These are phyloP conservation scores for Lasiommata megera DNA, from an alignment of 2,888 invertebrate species.

Conservation along the genomic window DNA sequence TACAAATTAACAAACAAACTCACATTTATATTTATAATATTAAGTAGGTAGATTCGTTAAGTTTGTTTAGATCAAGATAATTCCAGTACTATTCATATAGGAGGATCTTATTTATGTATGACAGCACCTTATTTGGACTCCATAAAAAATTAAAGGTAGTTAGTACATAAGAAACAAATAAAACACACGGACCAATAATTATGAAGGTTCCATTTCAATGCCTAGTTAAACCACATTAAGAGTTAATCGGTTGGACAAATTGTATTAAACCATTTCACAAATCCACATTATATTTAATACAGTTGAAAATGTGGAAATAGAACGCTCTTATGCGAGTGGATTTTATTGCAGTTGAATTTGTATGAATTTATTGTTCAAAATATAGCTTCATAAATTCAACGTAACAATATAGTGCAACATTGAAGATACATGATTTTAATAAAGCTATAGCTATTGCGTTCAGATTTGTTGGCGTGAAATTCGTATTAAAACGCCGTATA, in stretches of 20 bases:
- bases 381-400: neutral
- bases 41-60: no score
- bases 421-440: neutral
- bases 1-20: no score
- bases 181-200: neutral
- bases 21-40: no score
- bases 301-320: neutral
- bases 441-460: neutral
- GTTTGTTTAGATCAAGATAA: no score
- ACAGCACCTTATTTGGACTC: no score
- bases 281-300: slow-evolving; percentile 1
- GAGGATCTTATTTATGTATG: no score
- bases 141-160: neutral
- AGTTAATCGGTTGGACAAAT: slow-evolving; percentile 9
- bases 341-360: neutral
- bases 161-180: neutral
- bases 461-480: neutral
- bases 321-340: neutral
- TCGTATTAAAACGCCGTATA: no score
- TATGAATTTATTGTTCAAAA: neutral
- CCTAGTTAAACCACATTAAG: neutral
- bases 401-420: neutral
- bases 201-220: neutral
- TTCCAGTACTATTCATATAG: no score
- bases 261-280: slow-evolving; percentile 2